Percentiles rank a stretch among this genome's conserved stretches.
Conservation (phyloP, 2,888 invertebrate species). For the Drosophila meridiana region DNA sequence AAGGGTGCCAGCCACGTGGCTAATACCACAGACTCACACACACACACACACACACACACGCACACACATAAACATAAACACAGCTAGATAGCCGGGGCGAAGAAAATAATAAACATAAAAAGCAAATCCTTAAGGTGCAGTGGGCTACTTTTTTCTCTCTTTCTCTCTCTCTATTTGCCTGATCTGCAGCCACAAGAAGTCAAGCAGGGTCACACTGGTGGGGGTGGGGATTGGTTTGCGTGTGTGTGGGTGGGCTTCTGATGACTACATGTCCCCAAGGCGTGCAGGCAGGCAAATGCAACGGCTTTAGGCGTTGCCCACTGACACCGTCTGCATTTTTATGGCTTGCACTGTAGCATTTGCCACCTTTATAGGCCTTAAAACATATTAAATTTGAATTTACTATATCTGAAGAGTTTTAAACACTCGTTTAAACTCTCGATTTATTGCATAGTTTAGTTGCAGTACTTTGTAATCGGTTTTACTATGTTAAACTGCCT, state of each 20-base stretch:
- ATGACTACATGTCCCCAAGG: constrained; percentile 64
- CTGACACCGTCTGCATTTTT: constrained; percentile 55
- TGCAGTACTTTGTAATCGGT: background rate
- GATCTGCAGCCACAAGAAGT: constrained; percentile 32
- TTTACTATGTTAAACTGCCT: background rate
- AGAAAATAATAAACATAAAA: constrained; percentile 69
- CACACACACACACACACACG: constrained; percentile 20
- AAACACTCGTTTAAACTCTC: background rate
- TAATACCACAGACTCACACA: constrained; percentile 32
- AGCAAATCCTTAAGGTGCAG: constrained; percentile 65
- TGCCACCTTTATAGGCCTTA: constrained; percentile 23
- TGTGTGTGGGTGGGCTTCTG: constrained; percentile 15
- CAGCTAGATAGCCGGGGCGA: constrained; percentile 12
- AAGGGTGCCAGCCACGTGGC: constrained; percentile 62
- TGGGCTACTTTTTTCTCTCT: constrained; percentile 49
- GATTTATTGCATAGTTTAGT: background rate
- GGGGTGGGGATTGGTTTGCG: no score
- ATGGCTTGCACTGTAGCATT: constrained; percentile 45
- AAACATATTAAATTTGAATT: constrained; percentile 48
- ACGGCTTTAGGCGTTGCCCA: constrained; percentile 38
- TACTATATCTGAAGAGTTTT: constrained; percentile 15
- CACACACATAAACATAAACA: constrained; percentile 12
- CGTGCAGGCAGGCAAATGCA: constrained; percentile 47
- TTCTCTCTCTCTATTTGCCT: constrained; percentile 21
- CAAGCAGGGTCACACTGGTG: constrained; percentile 14